phyloP scores from a whole-genome alignment of 1,140 invertebrate species.

The Rhyacophila brunnea region DNA sequence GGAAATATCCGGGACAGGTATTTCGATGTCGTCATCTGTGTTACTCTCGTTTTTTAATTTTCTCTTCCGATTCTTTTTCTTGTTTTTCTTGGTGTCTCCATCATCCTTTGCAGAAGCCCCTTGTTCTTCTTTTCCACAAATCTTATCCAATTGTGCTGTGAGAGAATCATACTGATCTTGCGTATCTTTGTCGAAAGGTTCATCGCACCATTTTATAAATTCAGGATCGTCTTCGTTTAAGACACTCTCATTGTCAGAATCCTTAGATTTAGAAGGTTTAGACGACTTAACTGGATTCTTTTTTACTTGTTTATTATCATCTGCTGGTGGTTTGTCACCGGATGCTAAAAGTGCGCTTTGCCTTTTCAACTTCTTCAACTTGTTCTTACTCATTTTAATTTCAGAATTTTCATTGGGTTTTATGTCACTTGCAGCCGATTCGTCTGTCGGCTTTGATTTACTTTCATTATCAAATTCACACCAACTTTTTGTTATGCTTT shows the following conservation, averaged over 20 bases:
- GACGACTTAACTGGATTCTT: constrained; percentile 12
- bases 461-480: constrained; percentile 48
- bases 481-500: constrained; percentile 52
- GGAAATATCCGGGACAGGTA: too few species aligned
- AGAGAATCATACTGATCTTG: constrained; percentile 30
- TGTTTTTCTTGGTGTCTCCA: constrained; percentile 19
- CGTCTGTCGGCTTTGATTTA: constrained; percentile 7
- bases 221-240: constrained; percentile 24
- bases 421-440: too few species aligned
- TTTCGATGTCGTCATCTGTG: background rate
- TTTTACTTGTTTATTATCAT: constrained; percentile 36
- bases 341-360: constrained; percentile 4
- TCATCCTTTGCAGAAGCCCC: background rate
- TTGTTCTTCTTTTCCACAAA: constrained; percentile 31
- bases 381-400: constrained; percentile 12
- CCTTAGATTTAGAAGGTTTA: constrained; percentile 23
- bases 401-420: background rate
- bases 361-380: constrained; percentile 27
- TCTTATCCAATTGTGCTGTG: constrained; percentile 33
- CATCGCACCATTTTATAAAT: constrained; percentile 29
- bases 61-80: background rate
- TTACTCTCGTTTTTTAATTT: constrained; percentile 7
- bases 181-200: constrained; percentile 26
- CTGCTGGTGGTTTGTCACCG: constrained; percentile 16
- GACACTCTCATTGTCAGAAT: constrained; percentile 36